phyloP scores from a whole-genome alignment of 2,113 vertebrate species.

The Gallinago paraguaiae region DNA sequence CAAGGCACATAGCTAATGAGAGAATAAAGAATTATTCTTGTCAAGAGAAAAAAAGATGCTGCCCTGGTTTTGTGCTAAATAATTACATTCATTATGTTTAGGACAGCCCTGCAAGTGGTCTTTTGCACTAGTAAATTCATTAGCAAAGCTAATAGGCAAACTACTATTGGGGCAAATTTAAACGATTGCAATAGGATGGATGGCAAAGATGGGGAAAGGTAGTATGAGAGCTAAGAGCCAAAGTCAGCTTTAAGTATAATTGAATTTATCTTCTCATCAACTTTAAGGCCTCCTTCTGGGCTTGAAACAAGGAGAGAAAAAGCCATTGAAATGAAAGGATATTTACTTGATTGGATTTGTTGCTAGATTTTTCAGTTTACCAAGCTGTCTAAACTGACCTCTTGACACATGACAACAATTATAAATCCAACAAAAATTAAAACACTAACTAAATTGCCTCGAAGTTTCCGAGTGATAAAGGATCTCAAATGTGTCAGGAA shows the following conservation, averaged over 20 bases:
- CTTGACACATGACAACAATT: slow-evolving; percentile 35
- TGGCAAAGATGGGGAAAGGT: slow-evolving; percentile 65
- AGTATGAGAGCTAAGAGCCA: slow-evolving; percentile 54
- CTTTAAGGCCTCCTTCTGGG: slow-evolving; percentile 61
- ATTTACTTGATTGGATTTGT: slow-evolving; percentile 60
- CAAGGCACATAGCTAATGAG: slow-evolving; percentile 78
- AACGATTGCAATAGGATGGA: slow-evolving; percentile 65
- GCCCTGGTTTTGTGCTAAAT: slow-evolving; percentile 78
- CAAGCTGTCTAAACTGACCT: slow-evolving; percentile 26
- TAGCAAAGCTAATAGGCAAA: slow-evolving; percentile 78
- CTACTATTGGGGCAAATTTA: slow-evolving; percentile 74
- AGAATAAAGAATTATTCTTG: slow-evolving; percentile 82
- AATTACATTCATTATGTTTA: slow-evolving; percentile 81
- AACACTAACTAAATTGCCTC: neutral
- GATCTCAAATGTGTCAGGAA: neutral
- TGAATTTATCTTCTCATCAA: slow-evolving; percentile 67
- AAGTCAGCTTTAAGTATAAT: slow-evolving; percentile 60
- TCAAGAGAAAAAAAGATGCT: slow-evolving; percentile 76
- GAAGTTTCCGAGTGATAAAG: neutral
- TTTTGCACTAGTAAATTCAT: slow-evolving; percentile 79
- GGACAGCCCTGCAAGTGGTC: slow-evolving; percentile 77
- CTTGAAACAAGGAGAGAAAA: slow-evolving; percentile 56
- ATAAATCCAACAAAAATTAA: slow-evolving; percentile 37
- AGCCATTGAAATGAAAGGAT: slow-evolving; percentile 4
- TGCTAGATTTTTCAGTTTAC: slow-evolving; percentile 38